Evolutionary conservation across 92 coral and sea anemone genomes (phyloP).

Genomic region (Desmophyllum pertusum): DNA sequence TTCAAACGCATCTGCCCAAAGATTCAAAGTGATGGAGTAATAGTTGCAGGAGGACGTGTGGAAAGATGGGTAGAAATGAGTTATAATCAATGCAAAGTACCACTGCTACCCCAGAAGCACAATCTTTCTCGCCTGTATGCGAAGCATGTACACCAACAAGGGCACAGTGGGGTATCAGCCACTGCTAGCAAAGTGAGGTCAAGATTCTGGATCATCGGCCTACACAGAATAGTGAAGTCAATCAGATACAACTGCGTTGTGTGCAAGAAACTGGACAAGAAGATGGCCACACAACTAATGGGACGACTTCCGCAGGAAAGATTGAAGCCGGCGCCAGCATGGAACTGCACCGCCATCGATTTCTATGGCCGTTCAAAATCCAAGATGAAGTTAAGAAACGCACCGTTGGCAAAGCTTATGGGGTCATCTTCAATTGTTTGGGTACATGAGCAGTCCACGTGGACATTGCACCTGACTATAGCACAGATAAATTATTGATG

Average conservation of each 20-base stretch:
- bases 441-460: background rate
- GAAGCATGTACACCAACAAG: background rate
- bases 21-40: background rate
- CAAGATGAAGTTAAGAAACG: constrained; percentile 35
- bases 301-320: constrained; percentile 3
- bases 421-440: constrained; percentile 29
- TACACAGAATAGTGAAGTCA: constrained; percentile 32
- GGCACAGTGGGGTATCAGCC: background rate
- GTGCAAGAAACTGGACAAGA: constrained; percentile 46
- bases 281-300: background rate
- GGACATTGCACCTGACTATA: background rate
- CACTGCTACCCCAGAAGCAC: background rate
- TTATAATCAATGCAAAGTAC: background rate
- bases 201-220: background rate
- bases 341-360: constrained; percentile 39
- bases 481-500: background rate
- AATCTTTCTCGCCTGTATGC: background rate
- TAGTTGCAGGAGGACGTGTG: background rate
- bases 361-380: constrained; percentile 45
- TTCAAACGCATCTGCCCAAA: background rate
- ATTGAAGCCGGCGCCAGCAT: background rate
- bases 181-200: background rate
- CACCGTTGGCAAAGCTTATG: constrained; percentile 33
- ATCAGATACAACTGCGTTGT: constrained; percentile 49
- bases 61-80: background rate